A percentile compares a stretch with the other conserved stretches of the same genome.
phyloP scores from a whole-genome alignment of 2,888 invertebrate species.

The Drosophila algonquin region DNA sequence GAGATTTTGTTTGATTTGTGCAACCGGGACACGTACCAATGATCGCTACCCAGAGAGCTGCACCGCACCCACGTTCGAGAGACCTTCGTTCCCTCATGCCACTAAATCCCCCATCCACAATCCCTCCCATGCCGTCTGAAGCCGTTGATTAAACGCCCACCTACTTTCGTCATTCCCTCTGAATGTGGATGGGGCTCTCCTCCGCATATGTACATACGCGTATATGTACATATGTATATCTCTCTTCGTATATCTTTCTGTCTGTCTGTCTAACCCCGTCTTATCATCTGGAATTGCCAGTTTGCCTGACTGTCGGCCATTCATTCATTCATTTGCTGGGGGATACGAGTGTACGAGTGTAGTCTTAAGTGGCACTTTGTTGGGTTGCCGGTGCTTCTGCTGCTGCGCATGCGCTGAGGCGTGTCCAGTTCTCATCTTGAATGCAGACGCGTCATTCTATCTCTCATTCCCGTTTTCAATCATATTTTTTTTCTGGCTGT shows the following conservation, averaged over 20 bases:
- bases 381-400: slow-evolving; percentile 1
- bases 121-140: background rate
- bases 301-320: slow-evolving; percentile 62
- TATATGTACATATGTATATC: slow-evolving; percentile 1
- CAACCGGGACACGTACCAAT: slow-evolving; percentile 56
- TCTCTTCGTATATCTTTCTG: slow-evolving; percentile 11
- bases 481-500: slow-evolving; percentile 47
- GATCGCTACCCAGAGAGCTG: slow-evolving; percentile 27
- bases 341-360: slow-evolving; percentile 18
- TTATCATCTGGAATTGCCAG: slow-evolving; percentile 52
- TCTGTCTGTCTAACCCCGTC: slow-evolving; percentile 54
- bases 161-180: slow-evolving; percentile 52
- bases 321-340: slow-evolving; percentile 32
- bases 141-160: slow-evolving; percentile 65
- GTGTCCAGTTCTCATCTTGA: slow-evolving; percentile 49
- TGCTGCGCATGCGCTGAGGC: slow-evolving; percentile 63
- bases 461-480: slow-evolving; percentile 9
- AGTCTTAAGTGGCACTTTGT: slow-evolving; percentile 56
- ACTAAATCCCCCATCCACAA: background rate
- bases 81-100: slow-evolving; percentile 4
- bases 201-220: background rate
- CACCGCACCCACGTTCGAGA: slow-evolving; percentile 61
- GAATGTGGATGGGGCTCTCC: background rate
- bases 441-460: slow-evolving; percentile 51
- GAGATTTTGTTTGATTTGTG: slow-evolving; percentile 34